Evolutionary conservation across 2,113 vertebrate genomes (phyloP), one percentile per base, ranked within the genome.

Genomic region (Ceratotherium simum): DNA sequence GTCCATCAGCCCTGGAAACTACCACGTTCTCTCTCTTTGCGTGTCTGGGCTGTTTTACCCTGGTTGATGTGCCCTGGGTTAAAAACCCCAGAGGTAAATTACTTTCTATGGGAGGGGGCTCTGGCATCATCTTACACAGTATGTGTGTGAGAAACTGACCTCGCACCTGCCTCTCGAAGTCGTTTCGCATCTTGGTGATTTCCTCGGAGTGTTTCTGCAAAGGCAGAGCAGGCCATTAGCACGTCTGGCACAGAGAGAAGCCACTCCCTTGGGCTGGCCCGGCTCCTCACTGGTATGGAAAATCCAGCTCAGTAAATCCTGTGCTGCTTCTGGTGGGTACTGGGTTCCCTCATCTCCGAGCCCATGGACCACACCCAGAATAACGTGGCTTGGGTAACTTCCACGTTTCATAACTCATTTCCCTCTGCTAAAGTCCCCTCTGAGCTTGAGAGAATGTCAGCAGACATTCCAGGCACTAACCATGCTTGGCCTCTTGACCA

Each of bases 161-260:
- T 99, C 97, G 97, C 48, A 98, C 97, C 98, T 99, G 98, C 95
- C 98, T 99, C 98, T 99, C 99, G 4, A 99, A 99, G 96, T 98
- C 96, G 0, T 93, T 98, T 69, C 98, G 98, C 58, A 99, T 95
- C 96, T 72, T 97, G 10, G 98, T 98, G 75, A 99, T 98, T 97
- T 99, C 99, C 97, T 99, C 98, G 0, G 99, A 88, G 1, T 99
- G 99, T 98, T 99, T 99, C 99, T 99, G 99, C 97, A 73, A n/a
- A 97, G 69, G 97, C 31, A 18, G 86, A 96, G 33, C 8, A 0
- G 2, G 0, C 0, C 0, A 3, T 98, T 18, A 98, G 78, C 31
- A 39, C 1, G 78, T 0, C 36, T 46, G 51, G 69, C 0, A 17
- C 58, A 8, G 36, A 78, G n/a, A 69, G 21, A 51, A 23, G 8